Conservation (phyloP, 2,113 vertebrate genomes). For the Corythoichthys haematopterus region DNA sequence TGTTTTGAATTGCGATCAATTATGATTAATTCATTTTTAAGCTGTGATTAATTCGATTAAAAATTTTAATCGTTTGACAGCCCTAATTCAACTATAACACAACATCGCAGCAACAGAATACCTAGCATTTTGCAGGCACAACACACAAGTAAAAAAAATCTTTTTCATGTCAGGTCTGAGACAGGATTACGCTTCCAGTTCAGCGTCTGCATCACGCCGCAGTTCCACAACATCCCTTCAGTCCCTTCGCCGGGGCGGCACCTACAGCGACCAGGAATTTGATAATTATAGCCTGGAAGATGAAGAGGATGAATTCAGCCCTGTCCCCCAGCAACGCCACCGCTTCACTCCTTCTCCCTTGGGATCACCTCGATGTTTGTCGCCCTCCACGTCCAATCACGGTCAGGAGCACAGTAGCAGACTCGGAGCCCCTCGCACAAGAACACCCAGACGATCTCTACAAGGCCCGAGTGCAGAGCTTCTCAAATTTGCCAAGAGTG, state of each 20-base stretch:
- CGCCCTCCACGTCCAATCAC: constrained; percentile 74
- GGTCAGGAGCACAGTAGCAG: constrained; percentile 61
- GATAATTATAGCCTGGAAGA: constrained; percentile 86
- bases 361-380: constrained; percentile 83
- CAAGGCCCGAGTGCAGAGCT: constrained; percentile 77
- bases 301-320: constrained; percentile 77
- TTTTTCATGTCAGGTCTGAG: constrained; percentile 74
- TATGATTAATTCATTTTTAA: no score
- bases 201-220: constrained; percentile 79
- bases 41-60: no score
- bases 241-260: constrained; percentile 79
- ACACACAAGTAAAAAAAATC: background rate
- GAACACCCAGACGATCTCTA: constrained; percentile 73
- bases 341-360: constrained; percentile 81
- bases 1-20: no score
- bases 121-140: no score
- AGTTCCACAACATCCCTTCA: constrained; percentile 85
- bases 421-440: constrained; percentile 63
- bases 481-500: constrained; percentile 78
- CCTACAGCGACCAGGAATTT: constrained; percentile 90
- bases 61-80: no score
- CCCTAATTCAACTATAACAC: no score
- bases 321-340: constrained; percentile 68
- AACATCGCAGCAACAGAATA: background rate
- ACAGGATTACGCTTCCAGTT: constrained; percentile 87